Conservation (phyloP, 2,888 invertebrate species). For the Cordilura impudica region DNA sequence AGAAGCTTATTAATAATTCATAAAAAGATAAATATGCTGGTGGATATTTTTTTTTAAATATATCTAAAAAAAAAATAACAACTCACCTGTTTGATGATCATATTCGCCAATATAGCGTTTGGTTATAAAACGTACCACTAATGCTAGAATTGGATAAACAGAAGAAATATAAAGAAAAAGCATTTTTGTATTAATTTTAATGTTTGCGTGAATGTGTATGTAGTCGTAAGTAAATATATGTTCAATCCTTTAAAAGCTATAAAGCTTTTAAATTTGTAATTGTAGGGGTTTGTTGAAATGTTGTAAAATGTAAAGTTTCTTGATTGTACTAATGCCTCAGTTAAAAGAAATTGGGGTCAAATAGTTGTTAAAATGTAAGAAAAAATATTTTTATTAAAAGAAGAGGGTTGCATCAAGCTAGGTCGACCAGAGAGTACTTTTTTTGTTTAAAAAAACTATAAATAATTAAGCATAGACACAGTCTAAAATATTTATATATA, state of each 20-base stretch:
- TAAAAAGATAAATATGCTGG: constrained; percentile 7
- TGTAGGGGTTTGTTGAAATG: neutral
- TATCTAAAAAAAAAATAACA: neutral
- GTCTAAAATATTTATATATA: no score
- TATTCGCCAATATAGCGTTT: constrained; percentile 96
- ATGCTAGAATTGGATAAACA: constrained; percentile 80
- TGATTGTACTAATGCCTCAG: neutral
- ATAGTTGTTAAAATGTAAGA: neutral
- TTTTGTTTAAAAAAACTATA: no score
- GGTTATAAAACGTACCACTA: constrained; percentile 94
- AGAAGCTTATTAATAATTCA: constrained; percentile 35
- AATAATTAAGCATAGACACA: no score
- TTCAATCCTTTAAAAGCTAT: neutral
- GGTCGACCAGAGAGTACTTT: no score
- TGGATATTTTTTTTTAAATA: neutral
- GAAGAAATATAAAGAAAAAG: neutral
- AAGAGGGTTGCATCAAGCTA: no score
- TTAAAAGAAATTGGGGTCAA: constrained; percentile 32
- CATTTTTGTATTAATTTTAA: neutral
- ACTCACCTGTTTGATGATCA: constrained; percentile 91
- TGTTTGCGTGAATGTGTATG: neutral
- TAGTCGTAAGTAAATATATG: no score
- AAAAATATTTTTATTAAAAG: no score
- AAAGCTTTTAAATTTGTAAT: neutral
- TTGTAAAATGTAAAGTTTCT: no score